Evolutionary conservation across 1,140 invertebrate genomes (phyloP).

Genomic region (Oscheius sp.): DNA sequence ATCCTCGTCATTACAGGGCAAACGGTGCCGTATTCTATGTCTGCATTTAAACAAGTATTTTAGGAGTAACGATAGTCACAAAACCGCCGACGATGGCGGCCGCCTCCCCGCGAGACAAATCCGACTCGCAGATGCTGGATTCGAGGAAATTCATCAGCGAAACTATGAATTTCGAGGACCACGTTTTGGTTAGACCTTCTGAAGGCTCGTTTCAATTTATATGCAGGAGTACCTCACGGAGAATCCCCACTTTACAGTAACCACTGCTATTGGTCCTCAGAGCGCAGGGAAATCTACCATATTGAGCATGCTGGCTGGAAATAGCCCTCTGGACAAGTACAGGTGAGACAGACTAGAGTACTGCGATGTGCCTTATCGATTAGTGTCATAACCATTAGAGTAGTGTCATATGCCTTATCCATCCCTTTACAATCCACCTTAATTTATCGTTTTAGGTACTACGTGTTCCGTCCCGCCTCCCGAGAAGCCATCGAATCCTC

Average conservation of each 20-base stretch:
- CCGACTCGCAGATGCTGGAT: background rate
- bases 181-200: background rate
- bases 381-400: background rate
- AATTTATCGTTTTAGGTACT: conserved; percentile 46
- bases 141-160: background rate
- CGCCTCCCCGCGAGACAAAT: too few relatives aligned
- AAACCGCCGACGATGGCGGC: too few relatives aligned
- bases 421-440: too few relatives aligned
- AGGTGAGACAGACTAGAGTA: too few relatives aligned
- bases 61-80: too few relatives aligned
- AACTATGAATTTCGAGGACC: background rate
- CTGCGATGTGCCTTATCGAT: conserved; percentile 14
- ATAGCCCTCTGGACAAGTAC: conserved; percentile 53
- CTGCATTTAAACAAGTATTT: too few relatives aligned
- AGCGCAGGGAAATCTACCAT: conserved; percentile 53
- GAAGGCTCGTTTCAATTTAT: background rate
- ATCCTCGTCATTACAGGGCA: too few relatives aligned
- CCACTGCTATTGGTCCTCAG: conserved; percentile 51
- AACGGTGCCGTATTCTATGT: too few relatives aligned
- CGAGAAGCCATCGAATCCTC: conserved; percentile 51
- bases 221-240: conserved; percentile 62
- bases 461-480: conserved; percentile 54
- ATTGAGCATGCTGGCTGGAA: conserved; percentile 55
- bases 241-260: conserved; percentile 47
- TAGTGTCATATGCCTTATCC: too few relatives aligned